Evolutionary conservation across 1,140 invertebrate species (phyloP), one percentile per base, ranked within the genome.

Genomic region (Zaprionus kolodkinae): DNA sequence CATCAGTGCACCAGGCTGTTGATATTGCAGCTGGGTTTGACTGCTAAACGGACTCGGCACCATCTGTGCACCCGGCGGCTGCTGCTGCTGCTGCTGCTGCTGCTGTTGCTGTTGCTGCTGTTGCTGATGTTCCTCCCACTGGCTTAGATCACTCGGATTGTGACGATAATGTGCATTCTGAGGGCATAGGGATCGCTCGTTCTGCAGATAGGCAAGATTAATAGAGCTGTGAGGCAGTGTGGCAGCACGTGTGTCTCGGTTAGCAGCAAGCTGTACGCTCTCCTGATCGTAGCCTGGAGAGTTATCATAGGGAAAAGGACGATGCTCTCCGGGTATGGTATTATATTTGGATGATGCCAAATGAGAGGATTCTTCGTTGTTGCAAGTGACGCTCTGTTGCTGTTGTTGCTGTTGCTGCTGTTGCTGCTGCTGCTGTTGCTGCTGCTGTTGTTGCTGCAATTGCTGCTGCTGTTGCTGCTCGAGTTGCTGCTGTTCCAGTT

Each of bases 91-190:
- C n/a, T n/a, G n/a, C n/a, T n/a, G n/a, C n/a, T n/a, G n/a, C n/a
- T n/a, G n/a, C n/a, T n/a, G n/a, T n/a, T n/a, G n/a, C 11, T 79
- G 21, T 6, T 12, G 0, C 12, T 63, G 60, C 40, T 79, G 66
- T 40, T 86, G 90, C 27, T 92, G 91, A 66, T 92, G 82, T 63
- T 92, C 92, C 71, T 92, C 92, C 92, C 92, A 93, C 61, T 93
- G 92, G 33, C 91, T 93, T 52, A 93, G 62, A 78, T 93, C 92
- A 6, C 78, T 91, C 70, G 92, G 92, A 66, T 92, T 93, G 66
- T 93, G 92, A 3, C 92, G 90, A 61, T 92, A 93, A 0, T 82
- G 71, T 52, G 89, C 83, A 60, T 91, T 27, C 4, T 27, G 25
- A 1, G 80, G 40, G 84, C 55, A 6, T 12, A 13, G 38, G 76